phyloP scores from a whole-genome alignment of 1,140 invertebrate genomes.

The Drosophila melanogaster region Release_6_plus_ISO1_MT NT_033779.5:20666001-20666500 shows the following conservation, averaged over 20 bases:
- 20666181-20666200: slow-evolving; percentile 40
- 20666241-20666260: slow-evolving; percentile 36
- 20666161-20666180: slow-evolving; percentile 33
- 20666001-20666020: not conserved
- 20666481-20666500: slow-evolving; percentile 3
- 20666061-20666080: too few relatives aligned
- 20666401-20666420: slow-evolving; percentile 47
- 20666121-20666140: slow-evolving; percentile 38
- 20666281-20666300: slow-evolving; percentile 62
- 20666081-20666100: too few relatives aligned
- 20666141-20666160: slow-evolving; percentile 29
- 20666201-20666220: slow-evolving; percentile 32
- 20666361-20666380: slow-evolving; percentile 17
- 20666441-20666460: slow-evolving; percentile 55
- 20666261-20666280: slow-evolving; percentile 59
- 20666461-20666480: slow-evolving; percentile 25
- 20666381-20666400: slow-evolving; percentile 42
- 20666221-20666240: slow-evolving; percentile 24
- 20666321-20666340: slow-evolving; percentile 11
- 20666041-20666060: too few relatives aligned
- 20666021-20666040: too few relatives aligned
- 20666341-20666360: slow-evolving; percentile 11
- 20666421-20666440: slow-evolving; percentile 21
- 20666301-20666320: slow-evolving; percentile 63
- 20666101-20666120: slow-evolving; percentile 26